phyloP scores from a whole-genome alignment of 2,797 vertebrate genomes.

The Mastacembelus armatus region DNA sequence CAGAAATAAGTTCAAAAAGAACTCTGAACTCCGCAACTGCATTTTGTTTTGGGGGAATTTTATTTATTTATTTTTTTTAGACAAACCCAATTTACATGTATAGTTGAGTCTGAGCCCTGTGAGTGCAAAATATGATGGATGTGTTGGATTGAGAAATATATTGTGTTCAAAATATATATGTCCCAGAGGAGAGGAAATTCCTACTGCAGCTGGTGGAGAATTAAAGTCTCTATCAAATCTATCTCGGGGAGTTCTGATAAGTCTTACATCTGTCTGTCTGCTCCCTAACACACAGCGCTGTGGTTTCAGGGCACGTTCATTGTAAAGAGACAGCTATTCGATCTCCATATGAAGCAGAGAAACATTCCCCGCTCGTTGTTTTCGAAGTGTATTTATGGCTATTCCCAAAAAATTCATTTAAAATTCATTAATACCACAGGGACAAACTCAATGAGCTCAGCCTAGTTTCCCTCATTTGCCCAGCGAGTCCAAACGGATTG shows the following conservation, averaged over 20 bases:
- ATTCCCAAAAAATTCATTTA: conserved; percentile 72
- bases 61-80: neutral
- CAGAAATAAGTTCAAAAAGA: conserved; percentile 21
- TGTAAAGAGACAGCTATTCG: conserved; percentile 22
- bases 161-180: conserved; percentile 47
- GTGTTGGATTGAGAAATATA: conserved; percentile 50
- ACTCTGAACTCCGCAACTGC: conserved; percentile 8
- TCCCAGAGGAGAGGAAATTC: conserved; percentile 53
- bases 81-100: conserved; percentile 48
- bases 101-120: conserved; percentile 48
- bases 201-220: conserved; percentile 48
- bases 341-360: conserved; percentile 27
- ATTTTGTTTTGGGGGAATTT: too few species aligned
- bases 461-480: conserved; percentile 77
- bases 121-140: conserved; percentile 56
- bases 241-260: conserved; percentile 54
- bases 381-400: conserved; percentile 69
- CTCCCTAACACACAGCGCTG: conserved; percentile 21
- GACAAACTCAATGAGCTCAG: conserved; percentile 71
- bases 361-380: conserved; percentile 38
- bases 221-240: conserved; percentile 63
- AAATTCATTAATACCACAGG: conserved; percentile 77
- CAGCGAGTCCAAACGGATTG: conserved; percentile 78
- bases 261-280: conserved; percentile 55
- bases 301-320: conserved; percentile 46